Percentiles rank a stretch among this genome's conserved stretches.
Conservation (phyloP, 2,888 invertebrate genomes). For the Pristionchus exspectatus region DNA sequence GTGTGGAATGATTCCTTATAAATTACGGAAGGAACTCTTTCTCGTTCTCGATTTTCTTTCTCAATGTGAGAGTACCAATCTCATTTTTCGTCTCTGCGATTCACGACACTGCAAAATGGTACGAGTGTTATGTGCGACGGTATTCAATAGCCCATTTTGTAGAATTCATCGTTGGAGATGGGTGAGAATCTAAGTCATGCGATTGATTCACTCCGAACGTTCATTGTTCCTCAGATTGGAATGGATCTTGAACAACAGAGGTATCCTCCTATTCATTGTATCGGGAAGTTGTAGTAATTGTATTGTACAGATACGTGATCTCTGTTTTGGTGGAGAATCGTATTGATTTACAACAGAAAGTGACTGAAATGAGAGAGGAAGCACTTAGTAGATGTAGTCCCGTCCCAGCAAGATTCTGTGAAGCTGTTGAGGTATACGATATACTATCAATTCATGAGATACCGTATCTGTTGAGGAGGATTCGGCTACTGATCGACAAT, state of each 20-base stretch:
- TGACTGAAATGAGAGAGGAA: background rate
- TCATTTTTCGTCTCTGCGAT: constrained; percentile 44
- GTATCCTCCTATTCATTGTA: background rate
- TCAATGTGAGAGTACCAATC: constrained; percentile 45
- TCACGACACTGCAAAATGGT: constrained; percentile 28
- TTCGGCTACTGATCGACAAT: constrained; percentile 24
- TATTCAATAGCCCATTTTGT: background rate
- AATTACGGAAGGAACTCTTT: constrained; percentile 23
- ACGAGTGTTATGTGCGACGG: background rate
- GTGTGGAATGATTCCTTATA: constrained; percentile 48
- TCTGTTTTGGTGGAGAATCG: constrained; percentile 17
- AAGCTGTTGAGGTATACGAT: background rate
- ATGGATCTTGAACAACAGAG: constrained; percentile 1
- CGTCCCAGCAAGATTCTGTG: constrained; percentile 45
- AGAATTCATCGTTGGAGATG: constrained; percentile 2
- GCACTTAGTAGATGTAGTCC: constrained; percentile 26
- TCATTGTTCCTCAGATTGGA: constrained; percentile 15
- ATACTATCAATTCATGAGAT: background rate
- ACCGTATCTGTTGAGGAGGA: constrained; percentile 8
- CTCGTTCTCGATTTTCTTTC: constrained; percentile 40
- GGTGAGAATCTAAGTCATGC: constrained; percentile 43
- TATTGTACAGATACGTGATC: background rate
- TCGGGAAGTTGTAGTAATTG: background rate
- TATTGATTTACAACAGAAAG: background rate
- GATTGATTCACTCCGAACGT: constrained; percentile 19